Base-by-base conservation (phyloP, 2,888 invertebrate species). In the Halictus ligatus region DNA sequence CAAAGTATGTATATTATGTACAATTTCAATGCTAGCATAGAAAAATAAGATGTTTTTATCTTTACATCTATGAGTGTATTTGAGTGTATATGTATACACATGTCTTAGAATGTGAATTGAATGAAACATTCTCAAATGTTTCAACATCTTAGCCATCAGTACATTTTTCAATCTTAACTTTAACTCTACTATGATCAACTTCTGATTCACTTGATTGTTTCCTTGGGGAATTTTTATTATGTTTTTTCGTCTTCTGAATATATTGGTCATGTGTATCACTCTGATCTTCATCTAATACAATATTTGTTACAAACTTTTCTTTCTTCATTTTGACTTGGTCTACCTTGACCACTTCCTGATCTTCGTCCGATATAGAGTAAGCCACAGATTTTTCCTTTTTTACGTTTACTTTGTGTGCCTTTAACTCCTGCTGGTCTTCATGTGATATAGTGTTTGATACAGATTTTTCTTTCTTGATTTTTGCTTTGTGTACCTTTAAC, bases 141-240 rank as follows among this genome's bases (percentile, higher is more conserved):
- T 18, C 12, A 48, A 40, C 60, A 5, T 12, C 18, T 50, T 78
- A 85, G 35, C 58, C 64, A 43, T 75, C 25, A 15, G 25, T n/a
- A 48, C n/a, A 67, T 4, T 48, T 69, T 77, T 88, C 85, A 18
- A n/a, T 60, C 81, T 89, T 85, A 69, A 83, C 29, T 72, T 82
- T 75, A 72, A 84, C 48, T 71, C 81, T 67, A 13, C 58, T 18
- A n/a, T 83, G 74, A 15, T 87, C 75, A 71, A 48, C 48, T 35
- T 78, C 75, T 10, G 40, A 12, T 35, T 35, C 43, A 69, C 58
- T 78, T 40, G 50, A 40, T 6, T 43, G 25, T 64, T 80, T 85
- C 13, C 40, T 35, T 46, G 75, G 3, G 1, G 40, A 78, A 58
- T 4, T 54, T 40, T 71, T 83, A 6, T 48, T 54, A 2, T 18